Conservation (phyloP, 2,797 vertebrate species). For the Crotalus adamanteus region DNA sequence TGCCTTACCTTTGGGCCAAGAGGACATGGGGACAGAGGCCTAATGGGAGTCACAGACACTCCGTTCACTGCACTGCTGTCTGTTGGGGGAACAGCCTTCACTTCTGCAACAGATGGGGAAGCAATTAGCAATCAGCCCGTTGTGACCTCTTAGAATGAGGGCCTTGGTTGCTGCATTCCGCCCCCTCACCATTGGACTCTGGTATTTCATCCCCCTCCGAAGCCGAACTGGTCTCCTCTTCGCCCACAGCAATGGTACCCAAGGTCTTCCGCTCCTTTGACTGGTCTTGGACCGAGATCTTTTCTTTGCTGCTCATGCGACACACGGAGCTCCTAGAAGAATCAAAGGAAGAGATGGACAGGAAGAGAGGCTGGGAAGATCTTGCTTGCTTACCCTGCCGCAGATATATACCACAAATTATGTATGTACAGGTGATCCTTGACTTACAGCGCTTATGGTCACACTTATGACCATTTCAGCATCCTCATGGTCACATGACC, state of each 20-base stretch:
- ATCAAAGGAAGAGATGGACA: background rate
- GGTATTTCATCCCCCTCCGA: constrained; percentile 59
- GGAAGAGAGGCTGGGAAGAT: background rate
- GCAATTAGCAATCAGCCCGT: background rate
- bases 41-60: constrained; percentile 37
- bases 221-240: constrained; percentile 68
- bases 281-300: constrained; percentile 87
- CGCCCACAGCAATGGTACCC: constrained; percentile 73
- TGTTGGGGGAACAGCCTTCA: background rate
- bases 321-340: constrained; percentile 82
- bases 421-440: too few relatives aligned
- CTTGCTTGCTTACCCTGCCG: too few relatives aligned
- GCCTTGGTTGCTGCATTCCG: background rate
- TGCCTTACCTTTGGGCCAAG: constrained; percentile 47
- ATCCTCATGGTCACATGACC: too few relatives aligned
- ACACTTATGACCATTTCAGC: too few relatives aligned
- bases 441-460: too few relatives aligned
- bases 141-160: background rate
- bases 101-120: background rate
- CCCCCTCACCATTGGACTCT: constrained; percentile 69
- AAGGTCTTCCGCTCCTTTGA: constrained; percentile 85
- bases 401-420: background rate
- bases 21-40: background rate
- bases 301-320: constrained; percentile 91
- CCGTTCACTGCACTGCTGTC: constrained; percentile 56